Conservation (phyloP, 2,113 vertebrate species). For the Laticauda laticaudata region DNA sequence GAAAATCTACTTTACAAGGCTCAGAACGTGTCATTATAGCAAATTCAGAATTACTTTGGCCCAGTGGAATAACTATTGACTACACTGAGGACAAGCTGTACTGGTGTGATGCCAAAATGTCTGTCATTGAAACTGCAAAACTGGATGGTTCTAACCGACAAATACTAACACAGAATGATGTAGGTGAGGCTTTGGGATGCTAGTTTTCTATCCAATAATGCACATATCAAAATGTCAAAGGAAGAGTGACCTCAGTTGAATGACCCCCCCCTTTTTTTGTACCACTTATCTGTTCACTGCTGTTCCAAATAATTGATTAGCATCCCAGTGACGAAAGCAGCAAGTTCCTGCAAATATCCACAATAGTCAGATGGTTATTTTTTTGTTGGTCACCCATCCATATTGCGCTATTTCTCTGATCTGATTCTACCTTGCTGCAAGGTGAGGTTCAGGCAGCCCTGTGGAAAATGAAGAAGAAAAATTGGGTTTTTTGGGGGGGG, state of each 20-base stretch:
- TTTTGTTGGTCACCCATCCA: background rate
- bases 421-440: background rate
- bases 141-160: slow-evolving; percentile 86
- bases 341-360: background rate
- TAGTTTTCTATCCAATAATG: slow-evolving; percentile 16
- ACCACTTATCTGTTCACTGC: background rate
- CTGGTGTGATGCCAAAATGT: slow-evolving; percentile 84
- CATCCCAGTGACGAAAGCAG: background rate
- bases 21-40: slow-evolving; percentile 69
- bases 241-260: accelerated
- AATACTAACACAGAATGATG: slow-evolving; percentile 84
- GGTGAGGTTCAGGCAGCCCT: background rate
- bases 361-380: background rate
- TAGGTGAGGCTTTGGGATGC: slow-evolving; percentile 86
- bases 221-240: background rate
- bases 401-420: background rate
- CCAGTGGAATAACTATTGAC: slow-evolving; percentile 86
- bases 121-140: slow-evolving; percentile 78
- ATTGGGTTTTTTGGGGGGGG: background rate
- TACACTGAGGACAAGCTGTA: slow-evolving; percentile 78
- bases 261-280: background rate
- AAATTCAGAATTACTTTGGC: slow-evolving; percentile 73
- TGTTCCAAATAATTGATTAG: background rate
- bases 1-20: slow-evolving; percentile 82
- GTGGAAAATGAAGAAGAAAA: background rate